Conservation (phyloP, 2,113 vertebrate species). For the Sclerurus mexicanus region DNA sequence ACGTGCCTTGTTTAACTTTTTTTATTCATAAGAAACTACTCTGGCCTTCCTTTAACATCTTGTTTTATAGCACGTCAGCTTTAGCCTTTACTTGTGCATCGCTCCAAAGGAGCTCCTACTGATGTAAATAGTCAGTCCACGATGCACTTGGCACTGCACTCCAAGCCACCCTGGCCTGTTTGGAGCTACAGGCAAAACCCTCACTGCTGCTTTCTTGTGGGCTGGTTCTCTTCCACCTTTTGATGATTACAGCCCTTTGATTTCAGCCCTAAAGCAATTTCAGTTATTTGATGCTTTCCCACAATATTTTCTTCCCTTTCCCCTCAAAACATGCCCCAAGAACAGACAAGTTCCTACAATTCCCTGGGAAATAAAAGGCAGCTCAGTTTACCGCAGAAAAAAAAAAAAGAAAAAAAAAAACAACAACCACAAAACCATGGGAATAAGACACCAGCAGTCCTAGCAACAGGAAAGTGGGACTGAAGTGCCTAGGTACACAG, state of each 20-base stretch:
- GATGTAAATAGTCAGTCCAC: neutral
- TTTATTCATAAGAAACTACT: neutral
- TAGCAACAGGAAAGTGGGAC: neutral
- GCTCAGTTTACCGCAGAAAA: neutral
- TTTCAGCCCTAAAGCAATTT: constrained; percentile 32
- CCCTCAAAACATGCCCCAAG: neutral
- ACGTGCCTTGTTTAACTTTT: neutral
- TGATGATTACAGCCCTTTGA: constrained; percentile 22
- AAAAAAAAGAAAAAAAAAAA: too few species aligned
- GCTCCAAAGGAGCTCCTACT: neutral
- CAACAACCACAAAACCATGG: neutral
- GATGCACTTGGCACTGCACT: accelerated
- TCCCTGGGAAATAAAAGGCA: neutral
- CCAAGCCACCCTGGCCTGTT: neutral
- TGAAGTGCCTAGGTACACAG: neutral
- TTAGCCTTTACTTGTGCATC: neutral
- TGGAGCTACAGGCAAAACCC: neutral
- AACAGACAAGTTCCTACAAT: neutral
- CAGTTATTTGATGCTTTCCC: constrained; percentile 25
- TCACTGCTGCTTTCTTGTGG: neutral
- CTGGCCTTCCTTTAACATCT: neutral
- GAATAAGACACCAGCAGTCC: neutral
- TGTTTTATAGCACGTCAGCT: neutral
- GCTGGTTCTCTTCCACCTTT: constrained; percentile 1
- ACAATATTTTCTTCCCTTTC: neutral